Evolutionary conservation across 2,113 vertebrate species (phyloP), one percentile per base, ranked within the genome.

Genomic region (Epinephelus moara): DNA sequence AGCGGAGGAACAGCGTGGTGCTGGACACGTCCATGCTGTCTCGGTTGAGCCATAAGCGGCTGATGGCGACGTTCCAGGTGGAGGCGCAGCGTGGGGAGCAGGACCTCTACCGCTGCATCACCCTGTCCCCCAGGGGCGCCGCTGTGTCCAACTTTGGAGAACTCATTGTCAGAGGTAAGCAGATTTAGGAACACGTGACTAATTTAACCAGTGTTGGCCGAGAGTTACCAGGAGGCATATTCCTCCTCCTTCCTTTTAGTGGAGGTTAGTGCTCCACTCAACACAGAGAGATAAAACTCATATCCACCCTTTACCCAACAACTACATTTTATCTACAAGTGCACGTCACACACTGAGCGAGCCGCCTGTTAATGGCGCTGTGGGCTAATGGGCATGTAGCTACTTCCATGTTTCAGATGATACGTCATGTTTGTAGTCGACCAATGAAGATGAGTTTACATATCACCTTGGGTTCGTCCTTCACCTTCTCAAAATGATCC

Each of bases 141-240:
- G 94, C 98, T 0, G 97, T 99, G 84, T 99, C 98, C 83, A 99
- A 99, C 95, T 99, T 99, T 0, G 98, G 97, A 0, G 97, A 99
- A 81, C 97, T 99, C 81, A 97, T 99, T 0, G 97, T 99, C 83
- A 97, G 97, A 97, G 98, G 98, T 99, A 91, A 79, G 70, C 1
- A 15, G 7, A 19, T 40, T 33, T 1, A 21, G 30, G 23, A 52
- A 40, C n/a, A 37, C 1, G 27, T 25, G n/a, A 27, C 8, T 12
- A 12, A 45, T 71, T 57, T 3, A 6, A 25, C 1, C 11, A 14
- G 62, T 13, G 62, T 45, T 64, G 19, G 62, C 37, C 2, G 1
- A 40, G 59, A 19, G 27, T 33, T 23, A 64, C 37, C 21, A 45
- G 40, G 18, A 18, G 63, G 17, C 4, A 18, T 25, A 27, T 68